Conservation (phyloP, 2,797 vertebrate species). For the Poecilia picta region DNA sequence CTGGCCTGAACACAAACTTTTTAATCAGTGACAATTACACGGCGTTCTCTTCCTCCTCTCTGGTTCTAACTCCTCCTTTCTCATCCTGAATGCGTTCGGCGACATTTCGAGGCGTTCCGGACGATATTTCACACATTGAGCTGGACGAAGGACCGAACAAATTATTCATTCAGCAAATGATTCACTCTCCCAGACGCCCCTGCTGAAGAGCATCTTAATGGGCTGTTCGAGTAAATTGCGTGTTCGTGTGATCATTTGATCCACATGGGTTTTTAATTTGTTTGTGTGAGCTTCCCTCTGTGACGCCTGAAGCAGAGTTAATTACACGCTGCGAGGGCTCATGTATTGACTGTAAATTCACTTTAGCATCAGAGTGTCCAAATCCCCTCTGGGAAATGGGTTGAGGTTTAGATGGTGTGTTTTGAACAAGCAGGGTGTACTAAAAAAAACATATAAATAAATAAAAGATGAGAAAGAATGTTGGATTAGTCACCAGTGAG, state of each 20-base stretch:
- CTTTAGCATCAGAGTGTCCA: constrained; percentile 27
- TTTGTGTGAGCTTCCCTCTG: constrained; percentile 17
- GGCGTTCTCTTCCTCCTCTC: background rate
- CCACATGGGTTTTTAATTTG: constrained; percentile 13
- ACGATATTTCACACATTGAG: constrained; percentile 2
- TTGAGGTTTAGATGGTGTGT: background rate
- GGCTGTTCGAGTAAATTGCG: constrained; percentile 2
- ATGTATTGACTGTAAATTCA: constrained; percentile 50
- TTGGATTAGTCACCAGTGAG: background rate
- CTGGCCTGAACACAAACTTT: constrained; percentile 3
- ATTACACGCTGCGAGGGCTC: constrained; percentile 27
- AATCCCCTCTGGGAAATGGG: constrained; percentile 18
- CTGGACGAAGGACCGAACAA: constrained; percentile 5
- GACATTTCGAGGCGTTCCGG: constrained; percentile 25
- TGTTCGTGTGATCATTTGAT: constrained; percentile 7
- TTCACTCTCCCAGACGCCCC: background rate
- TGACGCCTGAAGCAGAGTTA: constrained; percentile 26
- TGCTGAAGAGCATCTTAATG: background rate
- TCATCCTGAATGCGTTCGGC: constrained; percentile 10
- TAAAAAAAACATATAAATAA: background rate
- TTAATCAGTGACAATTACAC: constrained; percentile 10
- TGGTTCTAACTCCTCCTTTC: background rate
- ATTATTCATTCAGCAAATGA: constrained; percentile 5
- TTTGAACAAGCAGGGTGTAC: background rate
- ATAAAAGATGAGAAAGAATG: background rate